A percentile compares a stretch with the other conserved stretches of the same genome.
These are phyloP conservation scores for Drosophila mettleri DNA, from an alignment of 2,888 invertebrate species.

Conservation along the genomic window DNA sequence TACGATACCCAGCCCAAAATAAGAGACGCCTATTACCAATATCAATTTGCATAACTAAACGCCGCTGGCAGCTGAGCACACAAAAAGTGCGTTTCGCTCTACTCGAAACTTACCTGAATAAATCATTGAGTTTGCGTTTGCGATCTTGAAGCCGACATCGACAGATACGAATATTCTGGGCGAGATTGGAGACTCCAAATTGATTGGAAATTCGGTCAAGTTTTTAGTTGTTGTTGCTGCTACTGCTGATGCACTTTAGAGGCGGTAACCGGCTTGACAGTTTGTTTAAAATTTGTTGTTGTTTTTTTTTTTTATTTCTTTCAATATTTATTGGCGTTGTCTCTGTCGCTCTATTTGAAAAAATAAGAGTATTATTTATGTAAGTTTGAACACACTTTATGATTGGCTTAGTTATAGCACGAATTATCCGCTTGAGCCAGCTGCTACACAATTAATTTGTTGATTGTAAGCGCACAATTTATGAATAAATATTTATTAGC, in stretches of 20 bases:
- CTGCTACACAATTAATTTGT: constrained; percentile 60
- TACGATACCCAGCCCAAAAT: constrained; percentile 21
- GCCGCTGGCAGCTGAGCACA: constrained; percentile 32
- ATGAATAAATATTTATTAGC: constrained; percentile 52
- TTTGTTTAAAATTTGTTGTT: constrained; percentile 45
- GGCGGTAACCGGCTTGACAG: constrained; percentile 69
- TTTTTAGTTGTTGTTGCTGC: constrained; percentile 42
- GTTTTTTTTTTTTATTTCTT: neutral
- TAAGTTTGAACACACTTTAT: constrained; percentile 29
- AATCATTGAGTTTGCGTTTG: constrained; percentile 67
- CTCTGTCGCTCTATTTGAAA: constrained; percentile 24
- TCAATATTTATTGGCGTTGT: constrained; percentile 24
- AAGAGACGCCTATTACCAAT: constrained; percentile 32
- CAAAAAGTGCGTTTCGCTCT: constrained; percentile 51
- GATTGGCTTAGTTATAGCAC: constrained; percentile 28
- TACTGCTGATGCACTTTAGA: constrained; percentile 62
- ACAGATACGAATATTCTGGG: constrained; percentile 48
- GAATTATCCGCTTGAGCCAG: constrained; percentile 56
- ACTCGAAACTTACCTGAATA: constrained; percentile 70
- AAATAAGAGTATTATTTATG: constrained; percentile 38
- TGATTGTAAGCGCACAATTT: constrained; percentile 42
- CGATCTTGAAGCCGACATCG: constrained; percentile 47
- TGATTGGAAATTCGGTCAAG: constrained; percentile 74
- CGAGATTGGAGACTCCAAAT: constrained; percentile 67
- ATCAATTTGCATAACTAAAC: constrained; percentile 65